These are phyloP conservation scores for Anneissia japonica DNA, from an alignment of 35 echinoderm and acorn worm genomes.

Conservation along the genomic window DNA sequence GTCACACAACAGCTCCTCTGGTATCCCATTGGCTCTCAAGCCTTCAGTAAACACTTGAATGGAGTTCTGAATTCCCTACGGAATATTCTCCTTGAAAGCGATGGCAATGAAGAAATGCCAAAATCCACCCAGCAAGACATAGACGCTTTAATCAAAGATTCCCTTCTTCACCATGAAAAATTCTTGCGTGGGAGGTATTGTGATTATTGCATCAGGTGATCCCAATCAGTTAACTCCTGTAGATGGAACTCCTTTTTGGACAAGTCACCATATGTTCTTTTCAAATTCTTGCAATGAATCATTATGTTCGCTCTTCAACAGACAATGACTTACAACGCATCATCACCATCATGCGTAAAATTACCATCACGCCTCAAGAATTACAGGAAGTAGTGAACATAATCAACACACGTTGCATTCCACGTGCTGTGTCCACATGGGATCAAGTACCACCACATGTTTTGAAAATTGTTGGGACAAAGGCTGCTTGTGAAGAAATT, in stretches of 20 bases:
- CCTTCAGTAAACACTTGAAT: neutral
- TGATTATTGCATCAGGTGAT: neutral
- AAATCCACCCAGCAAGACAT: slow-evolving; percentile 2
- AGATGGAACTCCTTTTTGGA: slow-evolving; percentile 8
- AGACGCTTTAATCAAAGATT: neutral
- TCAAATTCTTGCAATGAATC: neutral
- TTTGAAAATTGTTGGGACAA: slow-evolving; percentile 11
- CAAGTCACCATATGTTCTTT: slow-evolving; percentile 6
- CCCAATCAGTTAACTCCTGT: slow-evolving; percentile 11
- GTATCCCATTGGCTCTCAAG: slow-evolving; percentile 13
- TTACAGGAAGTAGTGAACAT: neutral
- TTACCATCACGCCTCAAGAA: neutral
- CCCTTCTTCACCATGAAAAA: neutral
- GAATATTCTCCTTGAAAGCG: neutral
- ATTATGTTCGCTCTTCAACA: neutral
- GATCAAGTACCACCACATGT: neutral
- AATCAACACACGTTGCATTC: neutral
- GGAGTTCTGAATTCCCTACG: neutral
- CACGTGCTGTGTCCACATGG: neutral
- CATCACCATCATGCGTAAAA: neutral
- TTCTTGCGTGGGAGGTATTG: slow-evolving; percentile 14
- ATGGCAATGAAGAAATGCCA: neutral
- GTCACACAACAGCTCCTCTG: slow-evolving; percentile 12
- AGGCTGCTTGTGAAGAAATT: slow-evolving; percentile 17
- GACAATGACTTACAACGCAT: neutral